A percentile compares a stretch with the other conserved stretches of the same genome.
Evolutionary conservation across 2,888 invertebrate genomes (phyloP).

Genomic region (Harpagoxenus sublaevis): DNA sequence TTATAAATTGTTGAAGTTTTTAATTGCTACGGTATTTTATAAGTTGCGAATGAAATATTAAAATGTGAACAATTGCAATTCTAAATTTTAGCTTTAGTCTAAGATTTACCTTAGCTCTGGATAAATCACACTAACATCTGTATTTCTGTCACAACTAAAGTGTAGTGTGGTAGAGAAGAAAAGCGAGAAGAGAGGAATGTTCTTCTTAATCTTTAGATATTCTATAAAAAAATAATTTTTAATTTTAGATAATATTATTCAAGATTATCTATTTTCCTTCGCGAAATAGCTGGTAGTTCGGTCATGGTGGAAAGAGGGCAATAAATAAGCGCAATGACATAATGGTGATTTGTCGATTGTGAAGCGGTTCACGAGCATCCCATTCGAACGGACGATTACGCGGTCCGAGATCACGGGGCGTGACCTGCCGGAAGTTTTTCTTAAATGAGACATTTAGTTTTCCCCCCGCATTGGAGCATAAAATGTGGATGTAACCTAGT

Average conservation of each 20-base stretch:
- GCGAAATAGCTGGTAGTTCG: not conserved
- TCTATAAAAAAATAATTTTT: not conserved
- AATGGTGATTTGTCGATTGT: constrained; percentile 21
- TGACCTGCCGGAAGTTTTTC: constrained; percentile 72
- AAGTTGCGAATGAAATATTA: not conserved
- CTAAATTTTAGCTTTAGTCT: not conserved
- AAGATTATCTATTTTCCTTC: not conserved
- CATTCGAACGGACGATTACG: constrained; percentile 75
- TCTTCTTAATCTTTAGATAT: not conserved
- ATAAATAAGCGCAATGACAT: constrained; percentile 39
- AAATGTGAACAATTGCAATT: not conserved
- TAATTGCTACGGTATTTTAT: not conserved
- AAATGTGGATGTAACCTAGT: constrained; percentile 57
- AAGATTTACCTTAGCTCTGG: not conserved
- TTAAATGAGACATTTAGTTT: constrained; percentile 82
- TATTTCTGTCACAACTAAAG: not conserved
- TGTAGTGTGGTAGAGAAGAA: not conserved
- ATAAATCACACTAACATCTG: not conserved
- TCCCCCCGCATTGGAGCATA: constrained; percentile 25
- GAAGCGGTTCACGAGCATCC: constrained; percentile 39
- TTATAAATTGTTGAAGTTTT: not conserved
- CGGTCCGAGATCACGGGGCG: constrained; percentile 73
- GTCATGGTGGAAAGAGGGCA: not conserved
- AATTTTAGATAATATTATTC: not conserved
- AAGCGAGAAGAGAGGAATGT: not conserved